phyloP scores from a whole-genome alignment of 64 coral and sea anemone genomes.

The Dendronephthya gigantea region DNA sequence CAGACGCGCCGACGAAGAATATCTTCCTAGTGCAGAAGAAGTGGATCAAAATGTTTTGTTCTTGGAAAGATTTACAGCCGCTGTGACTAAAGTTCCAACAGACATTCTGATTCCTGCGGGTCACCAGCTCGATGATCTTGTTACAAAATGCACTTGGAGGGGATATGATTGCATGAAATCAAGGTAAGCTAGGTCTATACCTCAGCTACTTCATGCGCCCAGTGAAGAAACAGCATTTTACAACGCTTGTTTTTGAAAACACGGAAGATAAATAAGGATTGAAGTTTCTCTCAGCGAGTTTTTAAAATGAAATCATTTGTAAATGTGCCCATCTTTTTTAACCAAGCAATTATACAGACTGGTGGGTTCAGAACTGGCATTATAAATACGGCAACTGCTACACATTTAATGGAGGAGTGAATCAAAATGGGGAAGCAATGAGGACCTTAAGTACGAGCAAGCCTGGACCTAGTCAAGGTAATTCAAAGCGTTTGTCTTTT shows the following conservation, averaged over 20 bases:
- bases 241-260: too few relatives aligned
- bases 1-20: not conserved
- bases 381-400: not conserved
- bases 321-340: not conserved
- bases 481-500: not conserved
- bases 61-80: not conserved
- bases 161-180: not conserved
- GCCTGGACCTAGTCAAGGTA: not conserved
- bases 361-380: not conserved
- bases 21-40: not conserved
- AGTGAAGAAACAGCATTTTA: too few relatives aligned
- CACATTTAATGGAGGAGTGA: not conserved
- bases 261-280: too few relatives aligned
- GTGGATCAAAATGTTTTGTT: not conserved
- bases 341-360: not conserved
- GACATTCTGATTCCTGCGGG: not conserved
- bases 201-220: not conserved
- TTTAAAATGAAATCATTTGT: not conserved
- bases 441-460: not conserved
- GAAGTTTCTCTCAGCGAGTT: too few relatives aligned
- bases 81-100: not conserved
- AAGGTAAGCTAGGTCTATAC: not conserved
- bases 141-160: not conserved
- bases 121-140: not conserved
- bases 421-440: not conserved